phyloP scores from a whole-genome alignment of 2,888 invertebrate genomes.

The Ormyrus labotus region DNA sequence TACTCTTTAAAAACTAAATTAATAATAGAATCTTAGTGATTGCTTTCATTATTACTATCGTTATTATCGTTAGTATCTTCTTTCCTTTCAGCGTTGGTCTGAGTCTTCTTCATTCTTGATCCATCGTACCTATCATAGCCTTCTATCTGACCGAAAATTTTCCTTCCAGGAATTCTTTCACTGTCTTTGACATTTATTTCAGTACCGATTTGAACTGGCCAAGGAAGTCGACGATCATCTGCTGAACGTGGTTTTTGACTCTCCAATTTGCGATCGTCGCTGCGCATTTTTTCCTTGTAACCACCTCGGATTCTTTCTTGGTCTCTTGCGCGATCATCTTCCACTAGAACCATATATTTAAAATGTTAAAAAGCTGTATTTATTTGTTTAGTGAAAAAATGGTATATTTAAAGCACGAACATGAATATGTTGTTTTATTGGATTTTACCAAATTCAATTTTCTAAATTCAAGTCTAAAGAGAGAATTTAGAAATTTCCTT shows the following conservation, averaged over 20 bases:
- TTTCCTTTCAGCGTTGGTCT: slow-evolving; percentile 57
- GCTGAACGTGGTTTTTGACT: slow-evolving; percentile 59
- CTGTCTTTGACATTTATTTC: slow-evolving; percentile 71
- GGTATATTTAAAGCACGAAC: too few relatives aligned
- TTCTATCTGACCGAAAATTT: slow-evolving; percentile 68
- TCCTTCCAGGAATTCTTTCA: slow-evolving; percentile 69
- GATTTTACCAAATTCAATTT: too few relatives aligned
- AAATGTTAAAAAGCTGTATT: too few relatives aligned
- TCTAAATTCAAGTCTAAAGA: too few relatives aligned
- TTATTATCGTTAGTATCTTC: slow-evolving; percentile 51
- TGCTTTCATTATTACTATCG: slow-evolving; percentile 24
- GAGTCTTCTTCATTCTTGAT: slow-evolving; percentile 57
- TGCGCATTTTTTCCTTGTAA: slow-evolving; percentile 58
- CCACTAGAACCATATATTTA: not conserved
- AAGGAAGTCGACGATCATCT: slow-evolving; percentile 64
- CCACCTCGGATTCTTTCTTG: slow-evolving; percentile 62
- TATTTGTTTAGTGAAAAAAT: too few relatives aligned
- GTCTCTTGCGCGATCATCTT: slow-evolving; percentile 59
- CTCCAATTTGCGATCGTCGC: slow-evolving; percentile 59
- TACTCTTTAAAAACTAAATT: not conserved
- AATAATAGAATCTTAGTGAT: slow-evolving; percentile 21
- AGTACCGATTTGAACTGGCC: slow-evolving; percentile 71
- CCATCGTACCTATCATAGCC: slow-evolving; percentile 68
- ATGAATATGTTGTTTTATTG: too few relatives aligned
- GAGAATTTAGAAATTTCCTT: too few relatives aligned